Base-by-base conservation (phyloP, 2,888 invertebrate species). In the Mesorhabditis sp. region DNA sequence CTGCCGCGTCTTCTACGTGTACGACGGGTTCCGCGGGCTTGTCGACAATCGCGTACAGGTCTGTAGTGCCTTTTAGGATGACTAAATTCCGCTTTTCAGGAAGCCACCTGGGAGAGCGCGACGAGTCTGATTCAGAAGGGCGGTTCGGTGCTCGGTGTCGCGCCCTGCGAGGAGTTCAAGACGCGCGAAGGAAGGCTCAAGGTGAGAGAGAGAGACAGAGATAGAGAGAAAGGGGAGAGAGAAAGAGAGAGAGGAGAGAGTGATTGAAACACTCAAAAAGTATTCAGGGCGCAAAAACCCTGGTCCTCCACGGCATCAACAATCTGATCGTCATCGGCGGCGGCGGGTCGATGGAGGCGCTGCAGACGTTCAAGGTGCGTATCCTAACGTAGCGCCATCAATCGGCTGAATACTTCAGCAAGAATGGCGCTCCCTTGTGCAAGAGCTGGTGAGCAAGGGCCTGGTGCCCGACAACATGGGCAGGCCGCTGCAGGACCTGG, bases 321-420 rank as follows among this genome's bases (percentile, higher is more conserved):
- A 95, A 97, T 88, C 89, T 98, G 83, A 95, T 94, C 42, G 93
- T 94, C 4, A 98, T 98, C 87, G 97, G 97, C 74, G 97, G 97
- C 85, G 97, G 98, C 87, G 97, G 97, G 75, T 95, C 94, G 66
- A 89, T 98, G 43, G 97, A 97, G 65, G 97, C 97, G 80, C 96
- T 97, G 10, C 86, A 87, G 65, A 72, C 67, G 58, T 63, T 72
- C 45, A 75, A 71, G 64, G 72, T 28, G 28, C 2, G 28, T 28
- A 28, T 1, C 28, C 28, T 28, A 28, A 28, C 28, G 28, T 28
- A 28, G 28, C 28, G 28, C 28, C 28, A 28, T 2, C 28, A 28
- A 28, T 28, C 28, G 28, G 28, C 28, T 28, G 28, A 28, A 28
- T 28, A 28, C 28, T 28, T 28, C 28, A 28, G 28, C 28, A 72